These are phyloP conservation scores for Arvicanthis niloticus DNA, from an alignment of 2,113 vertebrate genomes.

Conservation along the genomic window DNA sequence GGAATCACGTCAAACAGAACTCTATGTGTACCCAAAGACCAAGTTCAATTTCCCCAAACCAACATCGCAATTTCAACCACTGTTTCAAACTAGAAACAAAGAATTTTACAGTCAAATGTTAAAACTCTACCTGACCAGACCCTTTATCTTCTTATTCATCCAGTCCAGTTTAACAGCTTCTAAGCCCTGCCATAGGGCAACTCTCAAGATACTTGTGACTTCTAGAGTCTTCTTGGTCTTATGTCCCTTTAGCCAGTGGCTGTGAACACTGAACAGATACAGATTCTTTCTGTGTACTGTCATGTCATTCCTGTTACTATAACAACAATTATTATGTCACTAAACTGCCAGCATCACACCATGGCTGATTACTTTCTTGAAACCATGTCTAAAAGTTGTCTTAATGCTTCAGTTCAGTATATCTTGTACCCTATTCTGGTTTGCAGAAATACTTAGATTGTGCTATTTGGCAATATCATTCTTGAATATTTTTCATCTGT, in stretches of 20 bases:
- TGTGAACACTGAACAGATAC: background rate
- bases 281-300: background rate
- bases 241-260: background rate
- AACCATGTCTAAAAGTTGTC: background rate
- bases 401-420: background rate
- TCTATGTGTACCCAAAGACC: background rate
- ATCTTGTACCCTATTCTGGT: background rate
- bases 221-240: accelerated
- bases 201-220: accelerated
- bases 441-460: background rate
- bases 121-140: background rate
- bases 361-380: background rate
- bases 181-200: background rate
- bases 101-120: background rate
- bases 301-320: background rate
- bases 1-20: background rate
- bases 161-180: accelerated
- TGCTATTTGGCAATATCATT: background rate
- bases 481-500: background rate
- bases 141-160: background rate
- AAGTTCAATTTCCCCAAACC: constrained; percentile 7
- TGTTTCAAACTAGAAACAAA: background rate
- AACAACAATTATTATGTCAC: constrained; percentile 5
- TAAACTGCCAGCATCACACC: background rate
- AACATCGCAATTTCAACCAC: background rate